Base-by-base conservation (phyloP, 2,113 vertebrate genomes). In the Syngnathoides biaculeatus region DNA sequence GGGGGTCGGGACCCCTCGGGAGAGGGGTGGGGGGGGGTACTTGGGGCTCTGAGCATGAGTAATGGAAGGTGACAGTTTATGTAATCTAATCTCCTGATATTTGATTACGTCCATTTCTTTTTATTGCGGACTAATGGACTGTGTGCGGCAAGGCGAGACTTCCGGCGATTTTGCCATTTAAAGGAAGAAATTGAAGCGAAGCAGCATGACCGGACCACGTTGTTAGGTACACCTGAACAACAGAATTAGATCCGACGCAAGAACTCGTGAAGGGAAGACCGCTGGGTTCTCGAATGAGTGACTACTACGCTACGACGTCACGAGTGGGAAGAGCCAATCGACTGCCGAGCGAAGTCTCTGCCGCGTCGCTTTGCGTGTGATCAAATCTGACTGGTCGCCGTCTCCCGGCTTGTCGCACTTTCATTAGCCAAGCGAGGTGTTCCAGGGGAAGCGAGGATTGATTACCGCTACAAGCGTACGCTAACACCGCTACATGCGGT, bases 81-180 rank as follows among this genome's bases (percentile, higher is more conserved):
- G 59, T 73, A 64, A 76, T 78, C 30, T 71, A 61, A 83, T 74
- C 38, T 9, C 27, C 35, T 66, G 20, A 57, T 78, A 52, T 77
- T 79, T 75, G 60, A 72, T 75, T 80, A 63, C 24, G 42, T 42
- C 64, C 42, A 68, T 74, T 67, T 39, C 39, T 48, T 67, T 71
- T 74, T 74, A 61, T 71, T 76, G 68, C 52, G 24, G 73, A 52
- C 52, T 80, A 80, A 82, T 82, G 73, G 79, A 71, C 50, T 64
- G 11, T 69, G 52, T 73, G 74, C 59, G 57, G 75, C 69, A 40
- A 60, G 78, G 56, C 35, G 0, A 62, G 80, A 76, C 78, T 58
- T 72, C 30, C 55, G 79, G 71, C 78, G 72, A 74, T 76, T 64
- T 64, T 73, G 68, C 79, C 79, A 69, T 86, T 66, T 76, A 63